Evolutionary conservation across 2,797 vertebrate genomes (phyloP).

Genomic region (Premnoplex brunnescens): DNA sequence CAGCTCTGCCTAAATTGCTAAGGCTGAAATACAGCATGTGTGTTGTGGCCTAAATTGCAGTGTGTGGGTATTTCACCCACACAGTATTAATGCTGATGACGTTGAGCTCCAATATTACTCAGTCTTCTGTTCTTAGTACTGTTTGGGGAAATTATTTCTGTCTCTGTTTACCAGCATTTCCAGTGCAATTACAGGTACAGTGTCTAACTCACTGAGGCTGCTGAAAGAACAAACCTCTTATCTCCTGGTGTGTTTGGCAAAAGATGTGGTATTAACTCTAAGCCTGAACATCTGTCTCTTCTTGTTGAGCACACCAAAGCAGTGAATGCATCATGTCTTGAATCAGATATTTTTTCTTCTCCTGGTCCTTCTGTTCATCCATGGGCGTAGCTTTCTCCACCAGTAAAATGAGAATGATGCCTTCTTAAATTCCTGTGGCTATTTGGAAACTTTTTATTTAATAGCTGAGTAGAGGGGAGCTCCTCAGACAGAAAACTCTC

Average conservation of each 20-base stretch:
- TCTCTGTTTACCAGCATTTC: not conserved
- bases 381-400: not conserved
- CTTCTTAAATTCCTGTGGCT: not conserved
- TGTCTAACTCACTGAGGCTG: not conserved
- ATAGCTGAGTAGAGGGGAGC: not conserved
- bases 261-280: not conserved
- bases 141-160: not conserved
- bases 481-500: not conserved
- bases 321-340: not conserved
- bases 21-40: not conserved
- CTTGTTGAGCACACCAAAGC: rapidly evolving
- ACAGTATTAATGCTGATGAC: not conserved
- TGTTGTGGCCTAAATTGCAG: not conserved
- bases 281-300: not conserved
- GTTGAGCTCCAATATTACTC: not conserved
- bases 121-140: not conserved
- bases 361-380: not conserved
- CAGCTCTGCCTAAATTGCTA: not conserved
- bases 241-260: not conserved
- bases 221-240: not conserved
- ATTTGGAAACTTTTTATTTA: not conserved
- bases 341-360: not conserved
- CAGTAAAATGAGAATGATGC: not conserved
- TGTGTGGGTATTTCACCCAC: not conserved
- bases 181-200: not conserved